Base-by-base conservation (phyloP, 2,113 vertebrate genomes). In the Apteryx owenii region DNA sequence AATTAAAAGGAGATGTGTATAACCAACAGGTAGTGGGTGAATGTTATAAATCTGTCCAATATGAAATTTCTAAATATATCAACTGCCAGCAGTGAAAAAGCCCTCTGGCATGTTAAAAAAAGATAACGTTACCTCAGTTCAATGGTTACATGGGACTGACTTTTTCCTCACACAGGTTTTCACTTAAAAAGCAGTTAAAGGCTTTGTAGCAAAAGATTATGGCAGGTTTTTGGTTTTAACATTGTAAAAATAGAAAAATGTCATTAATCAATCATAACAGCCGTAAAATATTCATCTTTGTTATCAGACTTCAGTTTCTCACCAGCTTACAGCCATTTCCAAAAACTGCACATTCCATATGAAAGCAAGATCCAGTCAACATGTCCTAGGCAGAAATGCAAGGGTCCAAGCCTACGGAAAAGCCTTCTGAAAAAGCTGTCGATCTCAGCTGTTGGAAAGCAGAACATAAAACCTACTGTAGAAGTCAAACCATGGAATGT, bases 91-190 rank as follows among this genome's bases (percentile, higher is more conserved):
- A 73, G 68, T 18, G 17, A 89, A 66, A 89, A 93, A 11, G 2
- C 2, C 4, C n/a, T 61, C 38, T 48, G 15, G 21, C 42, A 86
- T 26, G 15, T 54, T 72, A 89, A 91, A 94, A 38, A 90, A 68
- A 28, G 3, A 3, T 17, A 94, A 31, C 5, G 21, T 44, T 31
- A 83, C 54, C 60, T 83, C 48, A 61, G 29, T 36, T 88, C 42
- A 81, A 23, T 0, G 11, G 54, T 53, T 88, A 78, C 0, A 2
- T n/a, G 53, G 25, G 28, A 81, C 48, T 51, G 50, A 75, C 0
- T 31, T 58, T 58, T 58, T 58, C 71, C 71, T 68, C 71, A 44
- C 33, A 78, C 28, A 84, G 38, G 19, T 61, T 50, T 68, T 79
- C 54, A 38, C 31, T 81, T 31, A 36, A 85, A 22, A 50, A 93